Percentiles rank a stretch among this genome's conserved stretches.
phyloP scores from a whole-genome alignment of 2,888 invertebrate genomes.

The Thereva unica region DNA sequence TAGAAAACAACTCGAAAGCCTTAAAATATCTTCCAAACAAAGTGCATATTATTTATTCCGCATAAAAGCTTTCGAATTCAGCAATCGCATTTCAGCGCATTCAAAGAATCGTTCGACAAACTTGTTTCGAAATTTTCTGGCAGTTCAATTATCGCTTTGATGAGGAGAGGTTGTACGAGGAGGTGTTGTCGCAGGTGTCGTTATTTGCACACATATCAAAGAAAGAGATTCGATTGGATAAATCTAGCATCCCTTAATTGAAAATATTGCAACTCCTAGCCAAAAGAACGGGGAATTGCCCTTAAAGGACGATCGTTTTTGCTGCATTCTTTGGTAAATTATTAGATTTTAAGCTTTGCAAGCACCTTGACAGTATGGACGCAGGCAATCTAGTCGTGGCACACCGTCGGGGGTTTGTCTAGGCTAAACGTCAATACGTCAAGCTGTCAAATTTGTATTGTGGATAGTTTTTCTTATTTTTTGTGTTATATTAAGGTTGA shows the following conservation, averaged over 20 bases:
- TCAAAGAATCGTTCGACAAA: too few species aligned
- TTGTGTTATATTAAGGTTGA: too few species aligned
- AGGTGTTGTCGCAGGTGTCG: constrained; percentile 6
- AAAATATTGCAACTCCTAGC: too few species aligned
- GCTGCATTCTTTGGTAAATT: background rate
- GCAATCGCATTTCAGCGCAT: too few species aligned
- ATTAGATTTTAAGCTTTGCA: too few species aligned
- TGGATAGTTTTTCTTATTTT: background rate
- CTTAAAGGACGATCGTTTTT: background rate
- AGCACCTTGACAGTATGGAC: constrained; percentile 24
- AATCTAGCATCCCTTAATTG: too few species aligned
- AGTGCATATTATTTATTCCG: too few species aligned
- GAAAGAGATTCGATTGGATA: background rate
- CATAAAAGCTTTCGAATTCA: too few species aligned
- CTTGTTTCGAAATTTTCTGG: constrained; percentile 16
- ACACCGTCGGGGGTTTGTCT: constrained; percentile 21
- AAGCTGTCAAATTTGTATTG: constrained; percentile 17
- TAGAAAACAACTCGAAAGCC: too few species aligned
- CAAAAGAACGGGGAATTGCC: background rate
- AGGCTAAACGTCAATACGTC: constrained; percentile 20
- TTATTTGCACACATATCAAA: constrained; percentile 30
- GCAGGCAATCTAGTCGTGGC: constrained; percentile 30
- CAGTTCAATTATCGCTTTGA: constrained; percentile 24
- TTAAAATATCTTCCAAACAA: too few species aligned
- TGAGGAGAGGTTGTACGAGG: constrained; percentile 21